Conservation (phyloP, 2,888 invertebrate genomes). For the Ernsta delagoae region DNA sequence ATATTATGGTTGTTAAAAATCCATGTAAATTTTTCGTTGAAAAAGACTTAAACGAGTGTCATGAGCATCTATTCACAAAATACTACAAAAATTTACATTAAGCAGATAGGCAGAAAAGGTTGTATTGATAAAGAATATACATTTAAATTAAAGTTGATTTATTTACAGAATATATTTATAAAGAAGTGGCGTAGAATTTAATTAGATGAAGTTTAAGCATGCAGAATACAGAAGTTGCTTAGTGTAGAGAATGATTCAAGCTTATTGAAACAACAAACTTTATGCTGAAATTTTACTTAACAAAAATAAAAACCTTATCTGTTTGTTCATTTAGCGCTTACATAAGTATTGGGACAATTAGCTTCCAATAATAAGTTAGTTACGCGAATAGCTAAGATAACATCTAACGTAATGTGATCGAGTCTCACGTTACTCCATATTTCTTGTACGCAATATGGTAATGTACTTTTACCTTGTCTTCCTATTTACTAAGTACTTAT, state of each 20-base stretch:
- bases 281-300: not conserved
- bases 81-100: too few relatives aligned
- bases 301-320: not conserved
- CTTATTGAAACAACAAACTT: not conserved
- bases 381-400: conserved; percentile 29
- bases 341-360: conserved; percentile 23
- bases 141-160: too few relatives aligned
- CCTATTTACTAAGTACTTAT: not conserved
- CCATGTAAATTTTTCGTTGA: not conserved
- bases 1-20: too few relatives aligned
- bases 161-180: too few relatives aligned
- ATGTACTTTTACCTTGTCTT: conserved; percentile 29
- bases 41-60: conserved; percentile 26
- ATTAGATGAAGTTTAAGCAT: too few relatives aligned
- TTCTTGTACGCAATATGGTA: conserved; percentile 32
- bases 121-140: too few relatives aligned
- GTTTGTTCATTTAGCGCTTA: conserved; percentile 10
- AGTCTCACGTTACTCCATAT: conserved; percentile 28
- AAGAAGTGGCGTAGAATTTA: too few relatives aligned
- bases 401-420: conserved; percentile 28
- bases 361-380: conserved; percentile 23
- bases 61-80: not conserved
- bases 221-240: too few relatives aligned
- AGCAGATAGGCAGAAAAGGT: too few relatives aligned
- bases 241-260: not conserved